Percentiles rank a stretch among this genome's conserved stretches.
These are phyloP conservation scores for Criorhina ranunculi DNA, from an alignment of 2,888 invertebrate genomes.

Conservation along the genomic window DNA sequence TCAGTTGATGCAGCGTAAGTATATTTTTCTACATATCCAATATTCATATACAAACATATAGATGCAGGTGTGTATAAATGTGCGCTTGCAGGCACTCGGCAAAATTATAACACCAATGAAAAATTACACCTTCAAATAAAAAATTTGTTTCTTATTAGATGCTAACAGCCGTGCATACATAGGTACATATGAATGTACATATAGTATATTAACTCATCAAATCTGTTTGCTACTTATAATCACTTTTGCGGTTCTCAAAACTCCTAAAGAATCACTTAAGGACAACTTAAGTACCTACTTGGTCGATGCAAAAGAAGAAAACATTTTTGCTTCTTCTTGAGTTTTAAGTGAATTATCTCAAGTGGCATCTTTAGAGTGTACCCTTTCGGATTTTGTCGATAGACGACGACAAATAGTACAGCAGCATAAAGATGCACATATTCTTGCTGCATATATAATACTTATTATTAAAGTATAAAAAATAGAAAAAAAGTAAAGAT, in stretches of 20 bases:
- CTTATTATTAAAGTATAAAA: slow-evolving; percentile 2
- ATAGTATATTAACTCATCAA: slow-evolving; percentile 40
- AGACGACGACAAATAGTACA: slow-evolving; percentile 25
- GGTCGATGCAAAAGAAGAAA: slow-evolving; percentile 25
- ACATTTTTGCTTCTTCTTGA: slow-evolving; percentile 45
- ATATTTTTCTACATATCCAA: slow-evolving; percentile 22
- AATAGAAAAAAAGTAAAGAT: background rate
- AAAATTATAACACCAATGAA: background rate
- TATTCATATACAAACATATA: background rate
- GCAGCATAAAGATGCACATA: slow-evolving; percentile 21
- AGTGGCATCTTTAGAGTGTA: slow-evolving; percentile 58
- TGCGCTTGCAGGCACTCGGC: too few species aligned
- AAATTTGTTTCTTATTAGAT: background rate
- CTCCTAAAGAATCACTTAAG: slow-evolving; percentile 40
- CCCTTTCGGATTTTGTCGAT: slow-evolving; percentile 53
- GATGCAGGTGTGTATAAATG: slow-evolving; percentile 1
- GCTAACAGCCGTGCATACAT: background rate
- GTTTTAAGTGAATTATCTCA: slow-evolving; percentile 69
- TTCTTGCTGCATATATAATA: background rate
- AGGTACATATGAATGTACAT: too few species aligned
- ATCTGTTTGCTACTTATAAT: slow-evolving; percentile 35
- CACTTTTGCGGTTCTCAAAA: slow-evolving; percentile 29
- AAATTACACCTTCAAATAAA: slow-evolving; percentile 23
- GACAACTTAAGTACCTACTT: slow-evolving; percentile 54
- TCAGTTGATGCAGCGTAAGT: slow-evolving; percentile 85